A percentile compares a stretch with the other conserved stretches of the same genome.
phyloP scores from a whole-genome alignment of 2,113 vertebrate species.

The Lutjanus erythropterus region DNA sequence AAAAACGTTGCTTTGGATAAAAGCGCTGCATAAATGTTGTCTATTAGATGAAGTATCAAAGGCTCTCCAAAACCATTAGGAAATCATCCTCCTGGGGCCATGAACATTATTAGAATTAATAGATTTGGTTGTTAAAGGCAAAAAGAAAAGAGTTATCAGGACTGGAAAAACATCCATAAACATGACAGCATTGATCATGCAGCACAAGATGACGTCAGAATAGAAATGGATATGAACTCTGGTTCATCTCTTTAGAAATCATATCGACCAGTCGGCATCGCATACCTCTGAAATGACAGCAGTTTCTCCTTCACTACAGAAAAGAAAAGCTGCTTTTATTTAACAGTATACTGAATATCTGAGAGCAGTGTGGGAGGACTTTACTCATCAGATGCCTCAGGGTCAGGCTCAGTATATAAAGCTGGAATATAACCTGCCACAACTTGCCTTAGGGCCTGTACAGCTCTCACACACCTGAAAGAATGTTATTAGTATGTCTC shows the following conservation, averaged over 20 bases:
- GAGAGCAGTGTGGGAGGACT: neutral
- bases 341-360: neutral
- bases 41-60: neutral
- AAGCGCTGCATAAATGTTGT: neutral
- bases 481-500: neutral
- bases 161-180: neutral
- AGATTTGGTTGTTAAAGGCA: neutral
- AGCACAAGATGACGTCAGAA: neutral
- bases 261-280: neutral
- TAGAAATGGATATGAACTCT: neutral
- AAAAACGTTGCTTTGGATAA: neutral
- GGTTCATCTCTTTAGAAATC: neutral
- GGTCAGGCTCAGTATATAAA: slow-evolving; percentile 22
- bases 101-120: neutral
- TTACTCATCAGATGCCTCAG: slow-evolving; percentile 12
- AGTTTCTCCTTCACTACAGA: neutral
- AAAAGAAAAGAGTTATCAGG: neutral
- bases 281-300: neutral
- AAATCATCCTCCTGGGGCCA: neutral
- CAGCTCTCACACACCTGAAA: slow-evolving; percentile 14
- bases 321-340: slow-evolving; percentile 17
- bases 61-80: neutral
- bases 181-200: neutral
- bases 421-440: neutral
- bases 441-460: neutral